Conservation (phyloP, 2,113 vertebrate genomes). For the Tympanuchus pallidicinctus region DNA sequence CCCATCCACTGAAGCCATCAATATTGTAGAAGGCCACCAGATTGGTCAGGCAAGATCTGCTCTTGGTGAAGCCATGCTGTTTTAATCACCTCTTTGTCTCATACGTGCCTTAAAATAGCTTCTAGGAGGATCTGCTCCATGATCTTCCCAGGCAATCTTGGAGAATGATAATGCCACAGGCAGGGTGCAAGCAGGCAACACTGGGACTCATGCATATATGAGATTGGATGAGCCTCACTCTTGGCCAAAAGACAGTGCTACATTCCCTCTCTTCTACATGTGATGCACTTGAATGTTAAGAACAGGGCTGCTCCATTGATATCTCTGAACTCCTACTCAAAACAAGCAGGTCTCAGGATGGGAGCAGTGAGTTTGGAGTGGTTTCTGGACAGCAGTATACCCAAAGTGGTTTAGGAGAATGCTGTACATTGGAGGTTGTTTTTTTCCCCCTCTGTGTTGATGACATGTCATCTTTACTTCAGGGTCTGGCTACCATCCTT, state of each 20-base stretch:
- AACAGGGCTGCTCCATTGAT: neutral
- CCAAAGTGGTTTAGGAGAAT: neutral
- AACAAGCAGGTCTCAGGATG: neutral
- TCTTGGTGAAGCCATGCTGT: too few species aligned
- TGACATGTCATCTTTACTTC: neutral
- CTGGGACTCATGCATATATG: constrained; percentile 14
- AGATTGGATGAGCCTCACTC: neutral
- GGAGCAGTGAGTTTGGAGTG: neutral
- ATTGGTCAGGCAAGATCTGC: too few species aligned
- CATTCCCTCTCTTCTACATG: neutral
- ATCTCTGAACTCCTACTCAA: neutral
- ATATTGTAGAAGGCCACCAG: too few species aligned
- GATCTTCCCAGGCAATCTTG: neutral
- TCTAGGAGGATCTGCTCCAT: too few species aligned
- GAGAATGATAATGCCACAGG: neutral
- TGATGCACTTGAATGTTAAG: neutral
- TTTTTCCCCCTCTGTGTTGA: neutral
- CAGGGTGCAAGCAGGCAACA: neutral
- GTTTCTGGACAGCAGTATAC: neutral
- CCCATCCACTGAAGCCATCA: too few species aligned
- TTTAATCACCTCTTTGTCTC: too few species aligned
- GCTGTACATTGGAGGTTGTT: neutral
- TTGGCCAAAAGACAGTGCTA: neutral
- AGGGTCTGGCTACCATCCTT: neutral
- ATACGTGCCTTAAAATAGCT: too few species aligned